phyloP scores from a whole-genome alignment of 1,140 invertebrate species.

The Pseudomyrmex flavicornis region DNA sequence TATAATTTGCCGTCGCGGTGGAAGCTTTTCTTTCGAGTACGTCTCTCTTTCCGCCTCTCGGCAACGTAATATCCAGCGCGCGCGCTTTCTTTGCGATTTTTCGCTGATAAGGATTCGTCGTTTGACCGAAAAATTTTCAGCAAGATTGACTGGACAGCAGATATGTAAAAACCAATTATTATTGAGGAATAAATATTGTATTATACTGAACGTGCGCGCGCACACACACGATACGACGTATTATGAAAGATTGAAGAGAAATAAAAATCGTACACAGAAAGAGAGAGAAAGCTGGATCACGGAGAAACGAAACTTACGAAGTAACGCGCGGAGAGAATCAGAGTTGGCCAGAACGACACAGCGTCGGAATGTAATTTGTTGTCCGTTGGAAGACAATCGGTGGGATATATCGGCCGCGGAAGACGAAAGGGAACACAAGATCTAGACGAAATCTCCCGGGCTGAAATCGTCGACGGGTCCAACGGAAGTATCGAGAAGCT shows the following conservation, averaged over 20 bases:
- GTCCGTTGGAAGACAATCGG: conserved; percentile 78
- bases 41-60: neutral
- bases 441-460: conserved; percentile 34
- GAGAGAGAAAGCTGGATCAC: neutral
- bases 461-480: conserved; percentile 27
- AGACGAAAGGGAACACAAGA: conserved; percentile 54
- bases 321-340: conserved; percentile 48
- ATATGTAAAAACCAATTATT: neutral
- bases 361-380: conserved; percentile 82
- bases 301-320: conserved; percentile 43
- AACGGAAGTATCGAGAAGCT: conserved; percentile 40
- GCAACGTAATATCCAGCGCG: conserved; percentile 46
- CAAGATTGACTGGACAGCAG: too few relatives aligned
- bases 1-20: conserved; percentile 74
- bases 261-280: neutral
- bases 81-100: conserved; percentile 32
- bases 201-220: neutral
- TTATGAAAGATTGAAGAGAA: neutral
- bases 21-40: conserved; percentile 60
- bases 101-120: conserved; percentile 29
- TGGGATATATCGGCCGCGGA: conserved; percentile 73
- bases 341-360: conserved; percentile 55
- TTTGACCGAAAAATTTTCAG: conserved; percentile 44
- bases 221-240: neutral
- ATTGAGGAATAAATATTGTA: neutral